Evolutionary conservation across 2,888 invertebrate genomes (phyloP).

Genomic region (Cerceris rybyensis): DNA sequence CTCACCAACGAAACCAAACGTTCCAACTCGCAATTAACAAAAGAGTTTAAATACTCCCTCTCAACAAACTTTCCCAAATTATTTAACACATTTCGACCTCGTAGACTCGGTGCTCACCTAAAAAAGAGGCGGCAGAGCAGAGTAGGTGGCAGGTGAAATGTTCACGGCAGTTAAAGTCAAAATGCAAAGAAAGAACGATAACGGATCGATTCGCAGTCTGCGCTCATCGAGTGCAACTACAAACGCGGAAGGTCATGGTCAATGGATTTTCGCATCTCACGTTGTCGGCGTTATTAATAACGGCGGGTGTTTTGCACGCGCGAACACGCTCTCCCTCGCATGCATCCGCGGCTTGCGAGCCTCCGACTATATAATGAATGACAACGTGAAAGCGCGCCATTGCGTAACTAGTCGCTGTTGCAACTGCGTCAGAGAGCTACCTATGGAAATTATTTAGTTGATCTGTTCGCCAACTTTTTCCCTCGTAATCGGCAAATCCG

Average conservation of each 20-base stretch:
- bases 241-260: conserved; percentile 55
- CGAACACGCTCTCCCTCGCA: not conserved
- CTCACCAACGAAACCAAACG: no score
- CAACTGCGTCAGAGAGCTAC: not conserved
- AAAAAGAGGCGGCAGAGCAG: no score
- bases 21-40: no score
- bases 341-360: conserved; percentile 7
- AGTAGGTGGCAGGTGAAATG: no score
- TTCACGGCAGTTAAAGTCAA: no score
- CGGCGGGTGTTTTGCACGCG: conserved; percentile 12
- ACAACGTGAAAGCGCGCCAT: conserved; percentile 65
- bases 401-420: conserved; percentile 55
- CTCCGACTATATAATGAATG: conserved; percentile 59
- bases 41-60: no score
- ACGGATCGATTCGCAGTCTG: not conserved
- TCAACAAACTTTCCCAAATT: no score
- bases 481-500: not conserved
- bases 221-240: conserved; percentile 21
- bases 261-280: conserved; percentile 44
- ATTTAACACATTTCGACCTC: no score
- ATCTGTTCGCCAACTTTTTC: not conserved
- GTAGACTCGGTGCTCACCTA: no score
- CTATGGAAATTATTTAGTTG: not conserved
- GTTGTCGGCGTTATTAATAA: conserved; percentile 52
- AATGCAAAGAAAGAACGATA: not conserved